Evolutionary conservation across 2,113 vertebrate genomes (phyloP).

Genomic region (Phalacrocorax aristotelis): DNA sequence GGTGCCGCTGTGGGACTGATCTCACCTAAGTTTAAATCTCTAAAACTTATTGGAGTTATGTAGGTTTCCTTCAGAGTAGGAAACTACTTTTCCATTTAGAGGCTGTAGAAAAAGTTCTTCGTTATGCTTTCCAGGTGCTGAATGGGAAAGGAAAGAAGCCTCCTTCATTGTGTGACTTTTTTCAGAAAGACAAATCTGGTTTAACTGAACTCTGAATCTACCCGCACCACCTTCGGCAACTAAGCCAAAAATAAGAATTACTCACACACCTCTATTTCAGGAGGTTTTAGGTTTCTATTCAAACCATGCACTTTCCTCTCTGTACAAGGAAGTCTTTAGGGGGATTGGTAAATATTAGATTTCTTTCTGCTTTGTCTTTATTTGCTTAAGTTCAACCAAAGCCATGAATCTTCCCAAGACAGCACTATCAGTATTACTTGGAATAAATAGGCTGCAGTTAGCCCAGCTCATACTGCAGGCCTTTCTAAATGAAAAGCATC

Average conservation of each 20-base stretch:
- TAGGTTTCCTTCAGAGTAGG: background rate
- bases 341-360: background rate
- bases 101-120: background rate
- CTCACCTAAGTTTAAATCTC: background rate
- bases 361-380: background rate
- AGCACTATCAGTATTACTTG: fast-evolving
- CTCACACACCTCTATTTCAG: background rate
- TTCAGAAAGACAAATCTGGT: background rate
- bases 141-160: background rate
- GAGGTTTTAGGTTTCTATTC: background rate
- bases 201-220: background rate
- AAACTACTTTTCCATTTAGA: background rate
- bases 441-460: background rate
- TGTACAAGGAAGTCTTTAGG: background rate
- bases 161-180: background rate
- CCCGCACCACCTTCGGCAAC: background rate
- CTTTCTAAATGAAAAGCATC: background rate
- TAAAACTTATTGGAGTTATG: background rate
- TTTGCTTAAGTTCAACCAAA: background rate
- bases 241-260: background rate
- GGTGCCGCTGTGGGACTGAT: background rate
- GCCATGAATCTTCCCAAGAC: background rate
- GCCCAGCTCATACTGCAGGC: background rate
- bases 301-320: background rate
- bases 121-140: background rate